Conservation (phyloP, 2,888 invertebrate species). For the Colletes collaris region DNA sequence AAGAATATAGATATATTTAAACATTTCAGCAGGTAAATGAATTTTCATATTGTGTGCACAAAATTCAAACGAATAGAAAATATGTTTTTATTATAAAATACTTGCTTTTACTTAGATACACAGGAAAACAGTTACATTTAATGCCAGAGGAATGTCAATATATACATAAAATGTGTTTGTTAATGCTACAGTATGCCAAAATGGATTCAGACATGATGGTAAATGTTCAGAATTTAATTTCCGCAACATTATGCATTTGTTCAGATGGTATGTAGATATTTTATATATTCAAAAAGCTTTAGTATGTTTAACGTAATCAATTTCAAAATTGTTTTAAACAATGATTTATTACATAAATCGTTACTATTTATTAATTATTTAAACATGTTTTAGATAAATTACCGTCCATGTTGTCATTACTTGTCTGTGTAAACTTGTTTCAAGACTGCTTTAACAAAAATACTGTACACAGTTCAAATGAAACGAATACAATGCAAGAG, state of each 20-base stretch:
- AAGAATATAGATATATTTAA: conserved; percentile 62
- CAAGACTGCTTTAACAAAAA: conserved; percentile 31
- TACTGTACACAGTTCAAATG: neutral
- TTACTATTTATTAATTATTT: neutral
- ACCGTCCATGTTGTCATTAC: conserved; percentile 45
- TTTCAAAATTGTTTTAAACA: neutral
- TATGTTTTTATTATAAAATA: conserved; percentile 2
- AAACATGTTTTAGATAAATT: conserved; percentile 60
- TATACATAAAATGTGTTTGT: conserved; percentile 55
- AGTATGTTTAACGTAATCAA: neutral
- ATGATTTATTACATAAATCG: too few relatives aligned
- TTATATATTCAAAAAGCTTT: neutral
- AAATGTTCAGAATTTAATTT: conserved; percentile 51
- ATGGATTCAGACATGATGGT: conserved; percentile 35
- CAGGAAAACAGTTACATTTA: conserved; percentile 35
- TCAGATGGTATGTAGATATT: conserved; percentile 51
- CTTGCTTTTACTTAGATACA: conserved; percentile 22
- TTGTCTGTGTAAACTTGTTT: conserved; percentile 57
- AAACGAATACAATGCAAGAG: conserved; percentile 16
- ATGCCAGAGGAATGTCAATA: conserved; percentile 48
- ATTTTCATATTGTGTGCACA: conserved; percentile 4
- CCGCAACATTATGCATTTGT: conserved; percentile 59
- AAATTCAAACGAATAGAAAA: neutral
- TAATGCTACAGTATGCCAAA: conserved; percentile 42
- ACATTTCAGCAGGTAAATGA: conserved; percentile 63